phyloP scores from a whole-genome alignment of 2,888 invertebrate species.

The Scelioninae gen. 1 region DNA sequence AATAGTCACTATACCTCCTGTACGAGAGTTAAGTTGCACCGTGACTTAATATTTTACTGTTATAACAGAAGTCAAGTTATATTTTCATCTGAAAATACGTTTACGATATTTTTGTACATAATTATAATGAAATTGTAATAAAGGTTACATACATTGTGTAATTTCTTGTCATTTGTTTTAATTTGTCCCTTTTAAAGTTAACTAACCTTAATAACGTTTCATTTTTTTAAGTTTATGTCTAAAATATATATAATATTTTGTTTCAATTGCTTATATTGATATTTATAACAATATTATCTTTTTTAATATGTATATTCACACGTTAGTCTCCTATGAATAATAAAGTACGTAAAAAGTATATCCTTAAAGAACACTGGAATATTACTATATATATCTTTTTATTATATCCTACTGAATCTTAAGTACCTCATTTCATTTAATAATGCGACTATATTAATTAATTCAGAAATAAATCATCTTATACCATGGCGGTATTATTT shows the following conservation, averaged over 20 bases:
- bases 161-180: not conserved
- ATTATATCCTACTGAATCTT: constrained; percentile 2
- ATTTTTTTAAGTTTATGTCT: not conserved
- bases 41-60: constrained; percentile 77
- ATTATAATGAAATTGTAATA: constrained; percentile 81
- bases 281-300: too few relatives aligned
- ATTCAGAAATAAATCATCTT: constrained; percentile 14
- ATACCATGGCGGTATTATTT: constrained; percentile 1
- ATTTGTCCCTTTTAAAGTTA: not conserved
- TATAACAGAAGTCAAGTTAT: constrained; percentile 77
- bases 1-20: constrained; percentile 83
- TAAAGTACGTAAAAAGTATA: too few relatives aligned
- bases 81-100: constrained; percentile 79
- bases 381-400: not conserved
- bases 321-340: too few relatives aligned
- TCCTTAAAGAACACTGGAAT: not conserved
- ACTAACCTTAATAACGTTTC: not conserved
- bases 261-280: too few relatives aligned
- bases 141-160: constrained; percentile 72
- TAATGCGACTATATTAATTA: constrained; percentile 25
- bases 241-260: too few relatives aligned
- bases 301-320: too few relatives aligned
- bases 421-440: constrained; percentile 18
- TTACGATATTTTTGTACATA: constrained; percentile 82
- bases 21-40: constrained; percentile 76